Percentiles rank a stretch among this genome's conserved stretches.
Conservation (phyloP, 1,140 invertebrate genomes). For the Pantala flavescens region DNA sequence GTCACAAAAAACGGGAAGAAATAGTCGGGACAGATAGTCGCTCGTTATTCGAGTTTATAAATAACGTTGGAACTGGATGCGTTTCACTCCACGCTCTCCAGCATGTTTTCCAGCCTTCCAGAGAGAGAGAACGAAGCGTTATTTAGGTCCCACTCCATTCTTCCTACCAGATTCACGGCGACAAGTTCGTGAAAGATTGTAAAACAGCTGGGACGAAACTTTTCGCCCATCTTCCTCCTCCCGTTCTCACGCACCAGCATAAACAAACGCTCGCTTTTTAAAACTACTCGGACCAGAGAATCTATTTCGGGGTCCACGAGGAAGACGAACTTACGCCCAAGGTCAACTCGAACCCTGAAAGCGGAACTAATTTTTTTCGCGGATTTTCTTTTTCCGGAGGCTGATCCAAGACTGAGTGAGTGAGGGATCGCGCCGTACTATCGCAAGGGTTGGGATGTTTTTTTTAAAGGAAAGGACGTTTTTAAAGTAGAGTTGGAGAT, state of each 20-base stretch:
- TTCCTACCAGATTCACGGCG: background rate
- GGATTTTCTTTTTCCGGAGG: background rate
- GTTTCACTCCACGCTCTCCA: too few relatives aligned
- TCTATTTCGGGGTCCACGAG: background rate
- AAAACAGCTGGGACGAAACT: background rate
- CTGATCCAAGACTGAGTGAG: background rate
- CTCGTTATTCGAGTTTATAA: too few relatives aligned
- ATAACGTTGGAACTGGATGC: too few relatives aligned
- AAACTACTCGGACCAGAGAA: background rate
- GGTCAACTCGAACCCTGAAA: background rate
- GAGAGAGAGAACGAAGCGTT: too few relatives aligned
- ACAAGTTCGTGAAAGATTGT: background rate
- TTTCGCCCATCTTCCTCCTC: background rate
- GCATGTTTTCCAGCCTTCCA: too few relatives aligned
- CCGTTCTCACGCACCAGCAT: background rate
- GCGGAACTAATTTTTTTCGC: background rate
- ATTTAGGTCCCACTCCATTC: too few relatives aligned
- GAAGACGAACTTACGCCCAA: background rate
- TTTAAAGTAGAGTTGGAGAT: too few relatives aligned
- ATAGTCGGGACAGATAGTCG: too few relatives aligned
- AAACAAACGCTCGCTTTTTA: background rate
- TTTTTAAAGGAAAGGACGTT: too few relatives aligned
- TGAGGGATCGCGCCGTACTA: too few relatives aligned
- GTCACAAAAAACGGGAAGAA: too few relatives aligned
- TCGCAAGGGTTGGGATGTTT: too few relatives aligned